Evolutionary conservation across 2,797 vertebrate genomes (phyloP), one percentile per base, ranked within the genome.

Genomic region (Sardinella longiceps): DNA sequence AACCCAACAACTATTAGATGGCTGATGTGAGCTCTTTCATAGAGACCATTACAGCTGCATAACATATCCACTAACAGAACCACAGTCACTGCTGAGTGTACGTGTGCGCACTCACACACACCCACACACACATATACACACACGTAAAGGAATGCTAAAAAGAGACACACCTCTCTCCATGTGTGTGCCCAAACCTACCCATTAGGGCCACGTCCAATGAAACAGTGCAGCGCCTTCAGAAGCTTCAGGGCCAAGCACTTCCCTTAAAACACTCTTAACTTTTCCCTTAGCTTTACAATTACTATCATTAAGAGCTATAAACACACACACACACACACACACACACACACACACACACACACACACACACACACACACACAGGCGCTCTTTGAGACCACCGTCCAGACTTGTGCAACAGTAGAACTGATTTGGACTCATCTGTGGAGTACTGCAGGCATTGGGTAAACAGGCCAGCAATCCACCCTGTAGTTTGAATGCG

Each of bases 281-380:
- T 30, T 70, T 30, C 30, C 53, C 53, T 56, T 56, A 56, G 53
- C 53, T 23, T 56, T 23, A 56, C 33, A 87, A 85, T 84, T 85
- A 82, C 84, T 87, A 89, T 88, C 70, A 85, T 90, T 88, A 88
- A 23, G 10, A 82, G 63, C 30, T 70, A 70, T 70, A 70, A 70
- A 70, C 11, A 70, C 28, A 28, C 63, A 70, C 23, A 25, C 60
- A 66, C 60, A 66, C 60, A 66, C 23, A 1, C 60, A 63, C 60
- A 63, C 25, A 30, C 25, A 30, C 60, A 66, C 60, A 66, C 60
- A 30, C 60, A 66, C 60, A 66, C 25, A 66, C 60, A 66, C 15
- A 33, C 25, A 81, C 63, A 48, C 82, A 30, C 11, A 77, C 14
- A 83, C 58, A 28, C n/a, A n/a, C n/a, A n/a, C n/a, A n/a, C n/a